Percentiles rank a stretch among this genome's conserved stretches.
Conservation (phyloP, 2,797 vertebrate genomes). For the Oryzias dopingdopingensis region DNA sequence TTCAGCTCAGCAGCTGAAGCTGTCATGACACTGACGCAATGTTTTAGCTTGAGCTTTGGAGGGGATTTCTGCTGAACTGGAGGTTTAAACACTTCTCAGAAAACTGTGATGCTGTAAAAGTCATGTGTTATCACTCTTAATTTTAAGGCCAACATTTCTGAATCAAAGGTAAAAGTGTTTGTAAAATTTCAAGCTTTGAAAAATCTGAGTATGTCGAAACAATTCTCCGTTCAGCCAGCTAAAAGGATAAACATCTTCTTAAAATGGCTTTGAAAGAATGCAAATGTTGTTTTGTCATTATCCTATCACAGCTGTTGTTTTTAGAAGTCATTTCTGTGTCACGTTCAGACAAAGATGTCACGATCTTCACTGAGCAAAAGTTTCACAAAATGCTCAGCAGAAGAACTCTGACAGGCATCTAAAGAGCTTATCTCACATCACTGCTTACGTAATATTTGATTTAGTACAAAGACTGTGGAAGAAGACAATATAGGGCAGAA, state of each 20-base stretch:
- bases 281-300: conserved; percentile 31
- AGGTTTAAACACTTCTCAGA: conserved; percentile 35
- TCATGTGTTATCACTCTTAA: conserved; percentile 8
- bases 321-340: conserved; percentile 20
- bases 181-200: conserved; percentile 5
- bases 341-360: conserved; percentile 26
- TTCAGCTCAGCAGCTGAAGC: conserved; percentile 49
- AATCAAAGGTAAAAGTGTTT: conserved; percentile 26
- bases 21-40: conserved; percentile 57
- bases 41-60: conserved; percentile 41
- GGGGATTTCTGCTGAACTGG: conserved; percentile 43
- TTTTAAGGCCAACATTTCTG: conserved; percentile 12
- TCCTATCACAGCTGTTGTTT: conserved; percentile 34
- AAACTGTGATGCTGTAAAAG: conserved; percentile 10
- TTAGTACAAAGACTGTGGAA: conserved; percentile 23
- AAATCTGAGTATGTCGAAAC: conserved; percentile 22
- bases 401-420: conserved; percentile 53
- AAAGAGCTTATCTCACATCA: conserved; percentile 47
- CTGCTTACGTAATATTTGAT: conserved; percentile 43
- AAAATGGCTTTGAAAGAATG: conserved; percentile 14
- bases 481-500: conserved; percentile 28
- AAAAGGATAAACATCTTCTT: conserved; percentile 30
- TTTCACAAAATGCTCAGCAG: conserved; percentile 20
- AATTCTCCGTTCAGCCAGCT: conserved; percentile 22
- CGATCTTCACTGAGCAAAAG: conserved; percentile 17